Percentiles rank a stretch among this genome's conserved stretches.
Conservation (phyloP, 2,113 vertebrate species). For the Notarius lentiginosus region DNA sequence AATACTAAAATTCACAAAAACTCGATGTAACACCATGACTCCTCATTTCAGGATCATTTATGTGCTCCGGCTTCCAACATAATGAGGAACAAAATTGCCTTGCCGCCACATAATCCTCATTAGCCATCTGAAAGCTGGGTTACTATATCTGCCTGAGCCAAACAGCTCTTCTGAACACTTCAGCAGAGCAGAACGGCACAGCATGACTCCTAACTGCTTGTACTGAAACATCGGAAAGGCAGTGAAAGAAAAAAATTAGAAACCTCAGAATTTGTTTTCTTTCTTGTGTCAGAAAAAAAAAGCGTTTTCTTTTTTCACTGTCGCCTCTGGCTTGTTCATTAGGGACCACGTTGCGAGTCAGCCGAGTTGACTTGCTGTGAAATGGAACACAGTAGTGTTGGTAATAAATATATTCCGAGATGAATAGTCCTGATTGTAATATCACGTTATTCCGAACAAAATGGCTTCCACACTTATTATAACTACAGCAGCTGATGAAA, state of each 20-base stretch:
- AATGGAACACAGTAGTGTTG: not conserved
- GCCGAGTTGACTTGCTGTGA: not conserved
- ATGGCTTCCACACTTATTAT: not conserved
- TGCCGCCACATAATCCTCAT: not conserved
- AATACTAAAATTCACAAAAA: not conserved
- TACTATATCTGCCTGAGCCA: conserved; percentile 1
- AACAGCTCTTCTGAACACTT: not conserved
- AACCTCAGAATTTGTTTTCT: not conserved
- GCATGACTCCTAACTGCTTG: conserved; percentile 1
- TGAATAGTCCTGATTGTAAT: not conserved
- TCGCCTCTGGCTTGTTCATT: not conserved
- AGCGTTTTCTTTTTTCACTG: not conserved
- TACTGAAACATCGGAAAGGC: not conserved
- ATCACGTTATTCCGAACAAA: not conserved
- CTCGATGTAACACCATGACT: not conserved
- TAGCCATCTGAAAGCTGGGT: not conserved
- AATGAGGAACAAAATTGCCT: conserved; percentile 10
- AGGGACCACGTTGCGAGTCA: no score
- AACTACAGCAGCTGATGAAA: not conserved
- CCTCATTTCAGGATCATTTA: not conserved
- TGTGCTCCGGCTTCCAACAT: not conserved
- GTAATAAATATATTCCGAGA: not conserved
- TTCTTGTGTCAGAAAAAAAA: not conserved
- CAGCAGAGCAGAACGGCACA: not conserved
- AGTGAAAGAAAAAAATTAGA: not conserved